These are phyloP conservation scores for Drosophila sp. DNA, from an alignment of 1,140 invertebrate genomes.

Conservation along the genomic window DNA sequence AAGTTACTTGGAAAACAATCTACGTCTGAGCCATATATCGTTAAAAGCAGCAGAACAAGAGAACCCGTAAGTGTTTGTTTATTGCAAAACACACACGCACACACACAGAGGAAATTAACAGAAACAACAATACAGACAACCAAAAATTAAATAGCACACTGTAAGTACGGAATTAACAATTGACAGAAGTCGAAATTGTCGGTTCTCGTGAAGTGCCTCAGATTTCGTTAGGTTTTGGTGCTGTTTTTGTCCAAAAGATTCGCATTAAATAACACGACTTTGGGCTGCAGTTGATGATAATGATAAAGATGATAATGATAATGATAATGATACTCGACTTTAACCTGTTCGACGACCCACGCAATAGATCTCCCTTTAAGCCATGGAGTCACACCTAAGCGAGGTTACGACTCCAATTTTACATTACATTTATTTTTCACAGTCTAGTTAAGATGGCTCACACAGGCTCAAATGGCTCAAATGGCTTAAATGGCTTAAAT, in stretches of 20 bases:
- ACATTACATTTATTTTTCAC: constrained; percentile 74
- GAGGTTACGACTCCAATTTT: constrained; percentile 62
- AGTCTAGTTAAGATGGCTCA: constrained; percentile 67
- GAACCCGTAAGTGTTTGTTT: constrained; percentile 74
- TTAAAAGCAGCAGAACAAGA: constrained; percentile 55
- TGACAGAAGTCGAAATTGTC: constrained; percentile 29
- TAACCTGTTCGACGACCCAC: constrained; percentile 68
- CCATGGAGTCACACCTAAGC: constrained; percentile 26
- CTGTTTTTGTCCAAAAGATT: constrained; percentile 21
- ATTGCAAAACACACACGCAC: constrained; percentile 65
- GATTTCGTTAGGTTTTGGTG: neutral
- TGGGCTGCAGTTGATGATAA: constrained; percentile 3
- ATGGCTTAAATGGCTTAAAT: constrained; percentile 19
- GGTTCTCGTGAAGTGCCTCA: constrained; percentile 6
- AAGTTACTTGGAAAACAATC: constrained; percentile 74
- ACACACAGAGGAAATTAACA: constrained; percentile 27
- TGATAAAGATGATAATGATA: neutral
- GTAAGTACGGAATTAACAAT: constrained; percentile 44
- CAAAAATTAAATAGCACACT: constrained; percentile 8
- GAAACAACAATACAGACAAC: constrained; percentile 22
- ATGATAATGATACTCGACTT: constrained; percentile 30
- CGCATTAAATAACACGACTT: constrained; percentile 57
- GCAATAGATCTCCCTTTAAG: constrained; percentile 28
- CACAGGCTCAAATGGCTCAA: constrained; percentile 30
- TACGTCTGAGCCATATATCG: constrained; percentile 50